Evolutionary conservation across 2,797 vertebrate genomes (phyloP).

Genomic region (Notamacropus eugenii): DNA sequence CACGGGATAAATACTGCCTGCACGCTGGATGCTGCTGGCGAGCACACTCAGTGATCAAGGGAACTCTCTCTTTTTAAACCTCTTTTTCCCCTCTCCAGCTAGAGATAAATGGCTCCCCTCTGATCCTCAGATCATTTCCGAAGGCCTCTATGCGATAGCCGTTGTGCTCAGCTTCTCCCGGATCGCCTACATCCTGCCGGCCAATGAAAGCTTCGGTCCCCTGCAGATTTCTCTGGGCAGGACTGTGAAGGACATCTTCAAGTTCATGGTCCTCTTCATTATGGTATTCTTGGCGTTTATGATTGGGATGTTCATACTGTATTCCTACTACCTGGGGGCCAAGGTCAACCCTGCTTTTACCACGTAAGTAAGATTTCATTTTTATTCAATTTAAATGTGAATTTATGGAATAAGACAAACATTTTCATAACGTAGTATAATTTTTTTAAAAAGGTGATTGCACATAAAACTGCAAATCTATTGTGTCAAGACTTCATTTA

Average conservation of each 20-base stretch:
- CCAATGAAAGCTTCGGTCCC: slow-evolving; percentile 93
- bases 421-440: not conserved
- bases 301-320: slow-evolving; percentile 95
- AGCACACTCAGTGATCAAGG: slow-evolving; percentile 30
- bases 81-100: slow-evolving; percentile 84
- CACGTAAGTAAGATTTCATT: slow-evolving; percentile 87
- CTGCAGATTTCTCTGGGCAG: slow-evolving; percentile 93
- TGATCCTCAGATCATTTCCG: slow-evolving; percentile 94
- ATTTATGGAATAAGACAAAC: not conserved
- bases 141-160: slow-evolving; percentile 92
- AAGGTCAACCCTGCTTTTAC: slow-evolving; percentile 93
- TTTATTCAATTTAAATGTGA: not conserved
- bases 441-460: not conserved
- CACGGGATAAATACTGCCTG: slow-evolving; percentile 43
- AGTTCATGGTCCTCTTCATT: slow-evolving; percentile 95
- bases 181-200: slow-evolving; percentile 93
- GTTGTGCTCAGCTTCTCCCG: slow-evolving; percentile 93
- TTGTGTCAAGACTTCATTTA: not conserved
- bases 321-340: slow-evolving; percentile 93
- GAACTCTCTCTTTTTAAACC: slow-evolving; percentile 59
- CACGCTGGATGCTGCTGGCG: not conserved
- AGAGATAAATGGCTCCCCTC: slow-evolving; percentile 94
- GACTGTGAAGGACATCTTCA: slow-evolving; percentile 94
- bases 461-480: not conserved
- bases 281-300: slow-evolving; percentile 95